A percentile compares a stretch with the other conserved stretches of the same genome.
Evolutionary conservation across 2,888 invertebrate species (phyloP).

Genomic region (Graphium colonna): DNA sequence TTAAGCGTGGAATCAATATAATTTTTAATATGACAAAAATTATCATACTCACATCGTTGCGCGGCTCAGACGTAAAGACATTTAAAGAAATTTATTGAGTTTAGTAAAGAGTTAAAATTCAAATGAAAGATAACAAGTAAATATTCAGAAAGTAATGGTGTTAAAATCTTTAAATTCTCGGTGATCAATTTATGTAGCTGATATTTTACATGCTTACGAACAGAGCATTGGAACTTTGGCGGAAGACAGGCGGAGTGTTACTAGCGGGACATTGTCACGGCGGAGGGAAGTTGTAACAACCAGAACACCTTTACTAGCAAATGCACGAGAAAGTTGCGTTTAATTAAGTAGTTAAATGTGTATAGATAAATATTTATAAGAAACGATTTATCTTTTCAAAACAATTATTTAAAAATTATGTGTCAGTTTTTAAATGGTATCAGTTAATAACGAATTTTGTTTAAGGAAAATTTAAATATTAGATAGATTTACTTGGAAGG

Average conservation of each 20-base stretch:
- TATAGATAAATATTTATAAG: conserved; percentile 5
- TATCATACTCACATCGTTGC: too few relatives aligned
- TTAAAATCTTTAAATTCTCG: too few relatives aligned
- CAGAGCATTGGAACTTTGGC: conserved; percentile 68
- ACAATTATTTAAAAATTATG: not conserved
- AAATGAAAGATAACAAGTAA: too few relatives aligned
- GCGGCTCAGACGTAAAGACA: too few relatives aligned
- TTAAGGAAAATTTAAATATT: too few relatives aligned
- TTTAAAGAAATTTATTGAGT: too few relatives aligned
- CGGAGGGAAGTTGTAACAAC: conserved; percentile 85
- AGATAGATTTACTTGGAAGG: too few relatives aligned
- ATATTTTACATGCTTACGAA: conserved; percentile 3
- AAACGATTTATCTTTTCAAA: not conserved
- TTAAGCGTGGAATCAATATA: too few relatives aligned
- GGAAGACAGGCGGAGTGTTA: conserved; percentile 66
- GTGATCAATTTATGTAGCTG: not conserved
- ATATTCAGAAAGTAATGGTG: too few relatives aligned
- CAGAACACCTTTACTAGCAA: conserved; percentile 84
- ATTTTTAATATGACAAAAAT: too few relatives aligned
- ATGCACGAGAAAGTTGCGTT: conserved; percentile 85
- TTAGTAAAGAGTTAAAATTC: too few relatives aligned
- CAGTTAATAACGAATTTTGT: not conserved
- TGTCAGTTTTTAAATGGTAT: not conserved
- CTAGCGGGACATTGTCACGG: conserved; percentile 65
- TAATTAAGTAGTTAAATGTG: conserved; percentile 42